A percentile compares a stretch with the other conserved stretches of the same genome.
phyloP scores from a whole-genome alignment of 1,140 invertebrate species.

The Lamellibrachia luymesi region DNA sequence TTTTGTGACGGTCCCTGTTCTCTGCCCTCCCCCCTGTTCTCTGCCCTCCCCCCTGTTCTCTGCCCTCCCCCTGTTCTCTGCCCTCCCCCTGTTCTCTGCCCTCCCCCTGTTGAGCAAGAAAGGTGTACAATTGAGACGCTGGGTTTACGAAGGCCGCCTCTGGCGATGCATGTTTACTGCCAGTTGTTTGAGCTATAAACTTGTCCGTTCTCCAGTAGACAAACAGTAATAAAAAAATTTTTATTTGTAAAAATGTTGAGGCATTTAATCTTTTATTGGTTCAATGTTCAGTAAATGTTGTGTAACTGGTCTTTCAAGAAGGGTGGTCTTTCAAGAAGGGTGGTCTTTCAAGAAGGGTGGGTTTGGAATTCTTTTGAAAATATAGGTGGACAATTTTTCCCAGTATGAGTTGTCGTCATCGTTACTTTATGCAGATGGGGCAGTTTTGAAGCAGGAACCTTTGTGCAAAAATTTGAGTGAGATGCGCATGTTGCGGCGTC shows the following conservation, averaged over 20 bases:
- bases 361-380: neutral
- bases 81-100: neutral
- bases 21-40: neutral
- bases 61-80: neutral
- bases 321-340: too few relatives aligned
- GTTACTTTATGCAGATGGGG: neutral
- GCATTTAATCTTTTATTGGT: neutral
- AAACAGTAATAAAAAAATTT: neutral
- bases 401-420: neutral
- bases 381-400: neutral
- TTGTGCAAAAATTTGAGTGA: neutral
- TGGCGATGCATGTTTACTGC: neutral
- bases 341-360: neutral
- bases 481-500: neutral
- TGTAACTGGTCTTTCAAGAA: neutral
- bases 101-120: slow-evolving; percentile 6
- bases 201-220: neutral
- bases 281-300: neutral
- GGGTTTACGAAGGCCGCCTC: neutral
- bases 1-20: neutral
- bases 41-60: neutral
- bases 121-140: slow-evolving; percentile 11
- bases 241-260: neutral
- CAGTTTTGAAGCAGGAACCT: neutral
- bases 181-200: neutral